phyloP scores from a whole-genome alignment of 2,797 vertebrate genomes.

The Galago senegalensis region DNA sequence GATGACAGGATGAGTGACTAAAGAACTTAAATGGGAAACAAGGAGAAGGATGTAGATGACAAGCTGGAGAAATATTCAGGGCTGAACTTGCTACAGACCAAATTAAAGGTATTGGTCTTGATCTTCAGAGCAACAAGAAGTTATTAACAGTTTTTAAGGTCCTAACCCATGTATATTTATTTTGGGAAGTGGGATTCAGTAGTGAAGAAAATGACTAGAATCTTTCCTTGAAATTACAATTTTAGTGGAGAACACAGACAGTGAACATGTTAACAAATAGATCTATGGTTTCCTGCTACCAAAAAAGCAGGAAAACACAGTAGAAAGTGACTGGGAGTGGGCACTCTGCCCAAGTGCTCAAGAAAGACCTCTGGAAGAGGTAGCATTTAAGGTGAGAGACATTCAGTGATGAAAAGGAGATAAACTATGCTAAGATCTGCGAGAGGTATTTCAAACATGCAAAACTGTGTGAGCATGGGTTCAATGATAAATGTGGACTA shows the following conservation, averaged over 20 bases:
- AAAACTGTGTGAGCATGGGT: background rate
- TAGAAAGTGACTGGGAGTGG: background rate
- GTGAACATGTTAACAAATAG: background rate
- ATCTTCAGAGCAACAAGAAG: background rate
- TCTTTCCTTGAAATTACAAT: background rate
- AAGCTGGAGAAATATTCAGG: background rate
- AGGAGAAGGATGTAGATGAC: background rate
- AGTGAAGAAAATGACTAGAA: background rate
- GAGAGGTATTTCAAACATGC: background rate
- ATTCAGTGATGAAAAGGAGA: slow-evolving; percentile 13
- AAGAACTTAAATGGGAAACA: no score
- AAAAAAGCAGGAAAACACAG: background rate
- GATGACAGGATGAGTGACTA: background rate
- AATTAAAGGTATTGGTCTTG: background rate
- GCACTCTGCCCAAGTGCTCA: background rate
- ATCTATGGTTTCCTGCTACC: background rate
- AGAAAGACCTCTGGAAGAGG: background rate
- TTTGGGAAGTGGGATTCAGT: background rate
- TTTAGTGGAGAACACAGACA: background rate
- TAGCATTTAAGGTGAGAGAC: background rate
- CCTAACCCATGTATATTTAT: background rate
- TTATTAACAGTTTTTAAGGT: background rate
- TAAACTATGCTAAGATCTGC: background rate
- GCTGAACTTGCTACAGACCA: background rate
- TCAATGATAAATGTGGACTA: background rate